Evolutionary conservation across 2,888 invertebrate genomes (phyloP), one percentile per base, ranked within the genome.

Genomic region (Heliconius ismenius): DNA sequence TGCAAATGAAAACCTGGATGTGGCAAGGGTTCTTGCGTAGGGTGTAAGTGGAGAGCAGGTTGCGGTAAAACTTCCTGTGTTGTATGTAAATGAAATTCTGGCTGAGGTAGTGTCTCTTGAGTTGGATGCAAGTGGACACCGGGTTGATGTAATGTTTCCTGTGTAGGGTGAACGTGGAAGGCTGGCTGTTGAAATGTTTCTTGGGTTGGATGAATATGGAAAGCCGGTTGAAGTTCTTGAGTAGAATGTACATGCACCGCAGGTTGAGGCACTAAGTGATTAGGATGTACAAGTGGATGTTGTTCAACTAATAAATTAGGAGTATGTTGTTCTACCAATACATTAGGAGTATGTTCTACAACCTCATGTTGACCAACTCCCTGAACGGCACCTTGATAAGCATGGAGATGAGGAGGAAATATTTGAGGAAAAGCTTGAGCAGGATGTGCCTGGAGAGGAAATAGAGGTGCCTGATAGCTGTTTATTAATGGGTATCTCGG

Each of bases 401-500:
- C 89, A 10, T 88, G 87, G 0, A 83, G 81, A 69, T 90, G 91
- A n/a, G 91, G 90, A 54, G 87, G 83, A 18, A 89, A 79, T 7
- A 90, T 84, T 69, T 88, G 86, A 73, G 81, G 83, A 32, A 81
- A 76, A 7, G 81, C 73, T 10, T 80, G 82, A 26, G 79, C 78
- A 10, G 82, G 77, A 1, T 83, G 82, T 0, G 83, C 80, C 15
- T 81, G 73, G 1, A 82, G 81, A 11, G 90, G 90, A 28, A 87
- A 77, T 3, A 87, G 78, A 0, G 90, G 88, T 11, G 84, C 84
- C 75, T 89, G 91, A 70, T 89, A 92, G 63, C 82, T 81, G 77
- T 91, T 91, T 0, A 90, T 77, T 10, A 92, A 84, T 0, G 94
- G 94, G 82, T 91, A 93, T 79, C 91, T 87, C 9, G 94, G 94